A percentile compares a stretch with the other conserved stretches of the same genome.
phyloP scores from a whole-genome alignment of 92 coral and sea anemone species.

The Paragorgia papillata region DNA sequence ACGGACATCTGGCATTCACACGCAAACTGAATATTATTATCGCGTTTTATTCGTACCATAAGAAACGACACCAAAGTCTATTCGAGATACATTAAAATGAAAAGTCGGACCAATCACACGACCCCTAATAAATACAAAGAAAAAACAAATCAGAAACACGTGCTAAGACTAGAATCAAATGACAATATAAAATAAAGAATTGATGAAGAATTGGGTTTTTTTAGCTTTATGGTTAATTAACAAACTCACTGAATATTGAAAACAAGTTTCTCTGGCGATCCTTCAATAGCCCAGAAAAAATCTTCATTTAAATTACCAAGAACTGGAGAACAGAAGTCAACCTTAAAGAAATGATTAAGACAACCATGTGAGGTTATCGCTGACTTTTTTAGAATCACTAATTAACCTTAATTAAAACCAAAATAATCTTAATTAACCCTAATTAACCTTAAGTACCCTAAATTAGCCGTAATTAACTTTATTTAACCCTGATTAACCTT shows the following conservation, averaged over 20 bases:
- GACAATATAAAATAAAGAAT: too few relatives aligned
- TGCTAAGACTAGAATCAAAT: too few relatives aligned
- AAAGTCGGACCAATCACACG: constrained; percentile 98
- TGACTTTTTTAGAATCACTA: background rate
- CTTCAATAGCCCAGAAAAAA: constrained; percentile 80
- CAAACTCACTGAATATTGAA: constrained; percentile 72
- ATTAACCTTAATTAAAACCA: too few relatives aligned
- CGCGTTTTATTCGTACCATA: constrained; percentile 72
- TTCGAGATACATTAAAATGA: constrained; percentile 87
- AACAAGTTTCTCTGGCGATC: constrained; percentile 86
- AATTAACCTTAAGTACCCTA: too few relatives aligned
- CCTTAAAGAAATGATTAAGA: constrained; percentile 47
- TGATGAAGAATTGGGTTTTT: too few relatives aligned
- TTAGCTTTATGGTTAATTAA: too few relatives aligned
- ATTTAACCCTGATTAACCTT: too few relatives aligned
- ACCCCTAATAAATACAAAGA: constrained; percentile 63
- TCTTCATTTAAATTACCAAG: constrained; percentile 83
- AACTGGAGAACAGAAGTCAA: constrained; percentile 85
- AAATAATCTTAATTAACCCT: too few relatives aligned
- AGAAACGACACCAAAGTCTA: constrained; percentile 95
- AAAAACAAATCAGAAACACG: background rate
- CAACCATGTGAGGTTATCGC: background rate
- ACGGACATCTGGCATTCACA: too few relatives aligned
- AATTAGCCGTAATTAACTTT: too few relatives aligned
- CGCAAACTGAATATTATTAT: too few relatives aligned